Evolutionary conservation across 1,140 invertebrate genomes (phyloP), one percentile per base, ranked within the genome.

Genomic region (Akabosia matsudoensis): DNA sequence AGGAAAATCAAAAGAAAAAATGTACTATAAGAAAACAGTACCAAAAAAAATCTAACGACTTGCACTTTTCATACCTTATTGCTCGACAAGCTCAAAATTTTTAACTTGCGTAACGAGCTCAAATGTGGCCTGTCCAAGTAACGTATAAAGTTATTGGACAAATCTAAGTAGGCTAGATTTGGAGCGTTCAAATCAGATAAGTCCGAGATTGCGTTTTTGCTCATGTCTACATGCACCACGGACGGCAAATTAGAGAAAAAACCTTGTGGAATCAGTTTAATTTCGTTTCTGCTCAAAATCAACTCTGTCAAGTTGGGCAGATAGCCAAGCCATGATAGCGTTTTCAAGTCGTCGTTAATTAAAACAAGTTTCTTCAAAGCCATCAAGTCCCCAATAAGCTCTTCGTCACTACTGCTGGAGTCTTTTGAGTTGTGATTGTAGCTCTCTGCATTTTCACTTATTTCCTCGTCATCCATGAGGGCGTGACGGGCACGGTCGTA

Each of bases 31-130:
- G 37, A 45, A 45, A 72, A n/a, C n/a, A n/a, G n/a, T n/a, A n/a
- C n/a, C n/a, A n/a, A n/a, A n/a, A n/a, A n/a, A n/a, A n/a, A n/a
- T n/a, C n/a, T n/a, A n/a, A n/a, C n/a, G n/a, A n/a, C n/a, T n/a
- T n/a, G n/a, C n/a, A n/a, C n/a, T 70, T 56, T 22, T 2, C 33
- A 73, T 73, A 78, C 79, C 79, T 80, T 74, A 31, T 80, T 80
- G 34, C 26, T 74, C 4, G 70, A 13, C 45, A 80, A 33, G 34
- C 73, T 74, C 0, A 80, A 70, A 24, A 75, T 76, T 37, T 75
- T 52, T 14, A 80, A 37, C 7, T 80, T 74, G 3, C 4, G 16
- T 28, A 80, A 28, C 3, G 74, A n/a, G 3, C 22, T 37, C 54
- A 80, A 78, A 0, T 73, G 28, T 31, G 45, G n/a, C 31, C 71